Percentiles rank a stretch among this genome's conserved stretches.
Conservation (phyloP, 1,140 invertebrate genomes). For the Zaprionus vittiger region DNA sequence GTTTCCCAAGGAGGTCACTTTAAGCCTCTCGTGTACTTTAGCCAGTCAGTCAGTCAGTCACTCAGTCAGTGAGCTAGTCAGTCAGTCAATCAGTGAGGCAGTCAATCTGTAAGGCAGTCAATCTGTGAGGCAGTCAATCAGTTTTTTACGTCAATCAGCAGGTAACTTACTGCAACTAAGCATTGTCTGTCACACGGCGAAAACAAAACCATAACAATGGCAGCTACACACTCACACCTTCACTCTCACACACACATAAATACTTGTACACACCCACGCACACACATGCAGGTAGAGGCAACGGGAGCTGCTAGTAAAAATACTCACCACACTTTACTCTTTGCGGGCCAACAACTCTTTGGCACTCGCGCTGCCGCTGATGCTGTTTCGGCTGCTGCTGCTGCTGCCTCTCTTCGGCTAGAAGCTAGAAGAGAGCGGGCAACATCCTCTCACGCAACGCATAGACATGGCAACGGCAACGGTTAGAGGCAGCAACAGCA, state of each 20-base stretch:
- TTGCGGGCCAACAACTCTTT: slow-evolving; percentile 61
- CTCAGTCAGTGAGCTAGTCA: slow-evolving; percentile 38
- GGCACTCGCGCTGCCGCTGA: slow-evolving; percentile 17
- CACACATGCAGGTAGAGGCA: not conserved
- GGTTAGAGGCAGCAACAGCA: slow-evolving; percentile 35
- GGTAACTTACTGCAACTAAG: slow-evolving; percentile 61
- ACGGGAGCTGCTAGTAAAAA: slow-evolving; percentile 29
- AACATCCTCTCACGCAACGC: slow-evolving; percentile 49
- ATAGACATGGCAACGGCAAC: slow-evolving; percentile 68
- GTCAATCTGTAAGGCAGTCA: slow-evolving; percentile 35
- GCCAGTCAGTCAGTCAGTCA: slow-evolving; percentile 53
- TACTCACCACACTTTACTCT: slow-evolving; percentile 73
- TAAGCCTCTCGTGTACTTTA: slow-evolving; percentile 20
- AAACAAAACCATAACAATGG: slow-evolving; percentile 47
- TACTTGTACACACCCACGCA: slow-evolving; percentile 40
- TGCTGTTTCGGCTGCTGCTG: slow-evolving; percentile 22
- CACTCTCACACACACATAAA: slow-evolving; percentile 30
- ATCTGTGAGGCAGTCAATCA: slow-evolving; percentile 38
- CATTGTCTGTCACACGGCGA: slow-evolving; percentile 34
- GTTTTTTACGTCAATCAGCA: slow-evolving; percentile 59
- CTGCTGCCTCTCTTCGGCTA: slow-evolving; percentile 36
- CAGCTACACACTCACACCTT: slow-evolving; percentile 17
- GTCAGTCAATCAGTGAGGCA: slow-evolving; percentile 55
- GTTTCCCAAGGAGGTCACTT: slow-evolving; percentile 42
- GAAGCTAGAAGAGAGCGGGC: slow-evolving; percentile 57